Evolutionary conservation across 2,797 vertebrate genomes (phyloP), one percentile per base, ranked within the genome.

Genomic region (Hozukius guyotensis): DNA sequence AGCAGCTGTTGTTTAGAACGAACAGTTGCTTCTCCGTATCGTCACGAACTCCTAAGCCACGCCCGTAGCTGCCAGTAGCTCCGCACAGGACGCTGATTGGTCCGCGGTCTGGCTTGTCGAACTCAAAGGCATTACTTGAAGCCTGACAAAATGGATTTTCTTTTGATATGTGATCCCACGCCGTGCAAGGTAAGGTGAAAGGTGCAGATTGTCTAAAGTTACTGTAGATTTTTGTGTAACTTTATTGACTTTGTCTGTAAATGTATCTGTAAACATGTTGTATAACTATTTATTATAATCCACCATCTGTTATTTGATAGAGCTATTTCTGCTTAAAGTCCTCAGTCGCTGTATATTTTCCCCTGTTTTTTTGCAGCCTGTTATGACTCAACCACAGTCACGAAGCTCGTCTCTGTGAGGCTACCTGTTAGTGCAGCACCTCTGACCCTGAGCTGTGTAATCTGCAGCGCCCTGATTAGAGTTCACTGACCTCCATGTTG

Each of bases 401-500:
- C 36, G 27, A 46, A 56, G 72, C 62, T 20, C 4, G 52, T 63
- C 27, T 86, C 57, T 73, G 56, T 74, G 53, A 62, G 49, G 6
- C 36, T 78, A 85, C 82, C 80, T 86, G 77, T 81, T 46, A 78
- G 29, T 64, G 56, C 38, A 72, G 55, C 75, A 83, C 81, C 84
- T 88, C 74, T 89, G 84, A 87, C 81, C 86, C 53, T 20, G 29
- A 57, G 66, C 76, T 42, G 66, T 83, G 78, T 85, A 84, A 87
- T 77, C 80, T 66, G 61, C 68, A 72, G 78, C 63, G 25, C 57
- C 76, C 64, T 76, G 84, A 90, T 75, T 62, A 82, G 67, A 83
- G 87, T 77, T 88, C 84, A 72, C 27, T 68, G 87, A 91, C 77
- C 87, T 80, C 67, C 11, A 10, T 83, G 86, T 83, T 63, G 32